phyloP scores from a whole-genome alignment of 64 coral and sea anemone genomes.

The Pocillopora damicornis region DNA sequence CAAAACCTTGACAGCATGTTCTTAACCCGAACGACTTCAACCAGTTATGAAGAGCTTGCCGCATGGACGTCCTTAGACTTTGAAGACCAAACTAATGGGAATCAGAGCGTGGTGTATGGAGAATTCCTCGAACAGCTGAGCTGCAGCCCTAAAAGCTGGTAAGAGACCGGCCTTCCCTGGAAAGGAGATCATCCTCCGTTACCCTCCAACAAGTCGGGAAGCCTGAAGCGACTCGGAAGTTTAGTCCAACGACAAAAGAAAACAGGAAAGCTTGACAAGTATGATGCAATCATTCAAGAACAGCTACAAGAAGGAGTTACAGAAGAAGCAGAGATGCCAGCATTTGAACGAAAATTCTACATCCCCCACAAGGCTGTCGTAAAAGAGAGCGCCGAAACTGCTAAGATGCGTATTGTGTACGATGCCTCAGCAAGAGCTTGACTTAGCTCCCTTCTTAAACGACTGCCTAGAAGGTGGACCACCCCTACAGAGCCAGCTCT shows the following conservation, averaged over 20 bases:
- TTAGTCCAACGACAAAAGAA: background rate
- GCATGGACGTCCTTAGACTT: constrained; percentile 17
- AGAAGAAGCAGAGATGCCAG: background rate
- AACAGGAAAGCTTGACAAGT: background rate
- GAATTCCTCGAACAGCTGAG: constrained; percentile 49
- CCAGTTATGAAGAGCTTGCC: constrained; percentile 28
- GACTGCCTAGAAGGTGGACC: constrained; percentile 15
- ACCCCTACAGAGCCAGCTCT: background rate
- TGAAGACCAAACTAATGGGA: background rate
- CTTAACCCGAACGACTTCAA: background rate
- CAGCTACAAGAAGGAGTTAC: constrained; percentile 3
- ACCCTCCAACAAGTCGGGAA: background rate
- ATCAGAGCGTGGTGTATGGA: constrained; percentile 31
- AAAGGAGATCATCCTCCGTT: constrained; percentile 35
- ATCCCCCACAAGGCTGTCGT: constrained; percentile 25
- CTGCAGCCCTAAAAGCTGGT: constrained; percentile 38
- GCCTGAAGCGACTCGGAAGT: background rate
- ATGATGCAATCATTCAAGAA: constrained; percentile 19
- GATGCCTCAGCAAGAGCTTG: background rate
- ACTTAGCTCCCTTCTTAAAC: constrained; percentile 11
- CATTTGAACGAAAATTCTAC: constrained; percentile 23
- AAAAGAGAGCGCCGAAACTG: background rate
- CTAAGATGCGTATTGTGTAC: constrained; percentile 18
- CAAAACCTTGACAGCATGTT: background rate
- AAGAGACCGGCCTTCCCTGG: constrained; percentile 50